These are phyloP conservation scores for Botia almorhae DNA, from an alignment of 2,797 vertebrate genomes.

Conservation along the genomic window DNA sequence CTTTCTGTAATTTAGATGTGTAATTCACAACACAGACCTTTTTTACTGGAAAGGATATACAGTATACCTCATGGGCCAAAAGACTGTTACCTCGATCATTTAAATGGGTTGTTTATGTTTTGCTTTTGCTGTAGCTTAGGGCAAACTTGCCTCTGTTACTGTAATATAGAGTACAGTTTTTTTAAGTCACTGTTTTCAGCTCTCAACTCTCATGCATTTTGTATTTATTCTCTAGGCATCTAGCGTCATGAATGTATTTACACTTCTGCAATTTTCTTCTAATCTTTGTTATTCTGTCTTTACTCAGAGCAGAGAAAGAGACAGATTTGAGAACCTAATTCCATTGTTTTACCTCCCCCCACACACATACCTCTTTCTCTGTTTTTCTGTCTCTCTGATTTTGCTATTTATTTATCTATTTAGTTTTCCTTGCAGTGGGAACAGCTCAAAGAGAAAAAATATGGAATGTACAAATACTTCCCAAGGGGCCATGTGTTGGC, in stretches of 20 bases:
- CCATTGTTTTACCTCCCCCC: background rate
- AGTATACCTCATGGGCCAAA: background rate
- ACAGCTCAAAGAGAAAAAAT: slow-evolving; percentile 55
- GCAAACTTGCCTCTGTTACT: slow-evolving; percentile 15
- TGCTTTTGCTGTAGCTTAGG: background rate
- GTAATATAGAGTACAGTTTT: slow-evolving; percentile 8
- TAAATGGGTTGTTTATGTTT: background rate
- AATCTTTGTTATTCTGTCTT: slow-evolving; percentile 42
- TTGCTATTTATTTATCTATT: slow-evolving; percentile 35
- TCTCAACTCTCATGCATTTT: slow-evolving; percentile 5
- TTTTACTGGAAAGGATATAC: background rate
- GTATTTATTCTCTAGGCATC: slow-evolving; percentile 28
- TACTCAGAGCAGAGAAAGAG: slow-evolving; percentile 4
- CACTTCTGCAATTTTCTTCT: slow-evolving; percentile 34
- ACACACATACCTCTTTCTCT: slow-evolving; percentile 9
- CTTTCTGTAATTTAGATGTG: background rate
- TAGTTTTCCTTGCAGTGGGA: slow-evolving; percentile 50
- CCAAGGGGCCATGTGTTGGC: slow-evolving; percentile 52
- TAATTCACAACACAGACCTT: background rate
- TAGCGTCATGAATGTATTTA: slow-evolving; percentile 13
- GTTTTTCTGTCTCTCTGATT: slow-evolving; percentile 24
- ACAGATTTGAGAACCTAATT: slow-evolving; percentile 26
- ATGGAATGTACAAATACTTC: slow-evolving; percentile 57
- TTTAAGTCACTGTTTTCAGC: slow-evolving; percentile 16
- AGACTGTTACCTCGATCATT: background rate